Conservation (phyloP, 2,888 invertebrate genomes). For the Kryphioiulus occultus region DNA sequence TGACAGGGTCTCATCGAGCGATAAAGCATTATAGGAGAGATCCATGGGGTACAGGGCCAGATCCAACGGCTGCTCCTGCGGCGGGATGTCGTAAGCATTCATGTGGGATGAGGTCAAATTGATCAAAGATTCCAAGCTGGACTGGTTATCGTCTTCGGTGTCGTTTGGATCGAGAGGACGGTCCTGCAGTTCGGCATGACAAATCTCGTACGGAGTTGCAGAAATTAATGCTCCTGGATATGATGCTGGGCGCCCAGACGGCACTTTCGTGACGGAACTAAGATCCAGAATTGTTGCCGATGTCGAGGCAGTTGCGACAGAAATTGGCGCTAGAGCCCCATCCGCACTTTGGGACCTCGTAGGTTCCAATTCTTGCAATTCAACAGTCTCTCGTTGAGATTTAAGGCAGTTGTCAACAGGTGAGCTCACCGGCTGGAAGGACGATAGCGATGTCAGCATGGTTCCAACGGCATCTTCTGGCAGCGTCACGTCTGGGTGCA, state of each 20-base stretch:
- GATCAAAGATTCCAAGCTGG: constrained; percentile 76
- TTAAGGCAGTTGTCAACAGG: neutral
- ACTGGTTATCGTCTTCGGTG: constrained; percentile 41
- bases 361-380: neutral
- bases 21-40: constrained; percentile 76
- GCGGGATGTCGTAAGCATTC: constrained; percentile 50
- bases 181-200: neutral
- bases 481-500: constrained; percentile 60
- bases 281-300: constrained; percentile 41
- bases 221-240: neutral
- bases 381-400: neutral
- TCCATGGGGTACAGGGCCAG: constrained; percentile 73
- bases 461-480: neutral
- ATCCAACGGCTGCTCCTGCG: constrained; percentile 57
- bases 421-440: neutral
- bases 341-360: neutral
- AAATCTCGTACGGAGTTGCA: neutral
- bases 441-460: neutral
- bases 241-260: neutral
- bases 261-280: constrained; percentile 17
- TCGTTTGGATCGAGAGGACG: constrained; percentile 54
- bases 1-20: constrained; percentile 48
- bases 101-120: constrained; percentile 52
- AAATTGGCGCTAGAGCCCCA: neutral
- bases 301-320: neutral